phyloP scores from a whole-genome alignment of 2,797 vertebrate species.

The Cryptoprocta ferox region DNA sequence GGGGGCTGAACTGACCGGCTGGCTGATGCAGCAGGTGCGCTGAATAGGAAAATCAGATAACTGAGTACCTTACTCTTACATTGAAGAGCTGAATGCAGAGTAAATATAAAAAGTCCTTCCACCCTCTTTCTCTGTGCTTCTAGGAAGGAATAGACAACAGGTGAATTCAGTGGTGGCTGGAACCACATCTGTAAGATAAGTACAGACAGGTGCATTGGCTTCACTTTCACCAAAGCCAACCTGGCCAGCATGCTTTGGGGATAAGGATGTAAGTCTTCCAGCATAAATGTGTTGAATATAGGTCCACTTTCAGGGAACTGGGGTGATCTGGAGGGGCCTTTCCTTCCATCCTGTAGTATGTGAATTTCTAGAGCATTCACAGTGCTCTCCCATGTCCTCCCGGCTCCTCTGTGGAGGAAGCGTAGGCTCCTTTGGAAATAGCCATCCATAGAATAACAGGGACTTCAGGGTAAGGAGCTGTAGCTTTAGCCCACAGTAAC shows the following conservation, averaged over 20 bases:
- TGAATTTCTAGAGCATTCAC: neutral
- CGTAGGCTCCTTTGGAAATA: neutral
- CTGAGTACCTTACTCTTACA: neutral
- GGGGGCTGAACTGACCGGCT: neutral
- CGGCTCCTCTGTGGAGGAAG: neutral
- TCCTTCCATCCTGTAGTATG: neutral
- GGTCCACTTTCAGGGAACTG: neutral
- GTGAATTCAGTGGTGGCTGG: neutral
- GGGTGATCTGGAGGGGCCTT: neutral
- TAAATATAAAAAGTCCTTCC: neutral
- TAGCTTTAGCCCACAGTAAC: neutral
- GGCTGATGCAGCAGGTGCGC: neutral
- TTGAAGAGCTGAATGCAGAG: neutral
- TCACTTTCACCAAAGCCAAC: neutral
- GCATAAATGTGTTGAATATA: no score
- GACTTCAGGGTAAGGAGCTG: neutral
- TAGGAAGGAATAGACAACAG: neutral
- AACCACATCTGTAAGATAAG: fast-evolving
- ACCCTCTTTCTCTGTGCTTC: neutral
- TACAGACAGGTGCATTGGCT: neutral
- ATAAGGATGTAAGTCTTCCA: neutral
- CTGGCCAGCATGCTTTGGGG: neutral
- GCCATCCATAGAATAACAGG: neutral
- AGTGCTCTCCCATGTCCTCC: neutral
- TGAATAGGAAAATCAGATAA: neutral